A percentile compares a stretch with the other conserved stretches of the same genome.
phyloP scores from a whole-genome alignment of 2,113 vertebrate genomes.

The Mormyrus iriodes region DNA sequence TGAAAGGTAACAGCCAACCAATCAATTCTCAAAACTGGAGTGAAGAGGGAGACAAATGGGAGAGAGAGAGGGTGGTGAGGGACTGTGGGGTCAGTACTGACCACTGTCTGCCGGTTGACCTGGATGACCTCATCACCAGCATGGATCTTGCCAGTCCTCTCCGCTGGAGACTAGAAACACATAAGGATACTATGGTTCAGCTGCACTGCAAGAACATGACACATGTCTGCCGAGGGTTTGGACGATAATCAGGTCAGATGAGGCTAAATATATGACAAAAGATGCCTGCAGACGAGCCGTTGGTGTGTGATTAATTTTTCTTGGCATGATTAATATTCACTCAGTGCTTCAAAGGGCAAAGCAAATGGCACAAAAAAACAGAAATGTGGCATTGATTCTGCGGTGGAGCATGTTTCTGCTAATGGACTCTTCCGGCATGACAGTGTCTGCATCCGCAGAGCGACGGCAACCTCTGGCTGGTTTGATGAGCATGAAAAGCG shows the following conservation, averaged over 20 bases:
- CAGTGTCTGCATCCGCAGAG: not conserved
- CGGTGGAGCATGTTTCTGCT: not conserved
- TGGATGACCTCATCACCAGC: constrained; percentile 93
- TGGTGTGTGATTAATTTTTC: not conserved
- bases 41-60: not conserved
- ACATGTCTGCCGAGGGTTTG: not conserved
- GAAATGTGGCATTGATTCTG: not conserved
- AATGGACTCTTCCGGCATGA: not conserved
- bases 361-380: not conserved
- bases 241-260: not conserved
- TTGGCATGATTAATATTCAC: not conserved
- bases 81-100: constrained; percentile 52
- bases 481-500: not conserved
- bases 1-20: not conserved
- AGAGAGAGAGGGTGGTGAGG: not conserved
- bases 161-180: constrained; percentile 78
- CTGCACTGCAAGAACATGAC: not conserved
- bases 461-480: not conserved
- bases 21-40: not conserved
- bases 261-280: not conserved
- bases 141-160: constrained; percentile 88
- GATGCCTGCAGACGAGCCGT: not conserved
- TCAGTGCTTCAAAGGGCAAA: not conserved
- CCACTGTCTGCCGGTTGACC: constrained; percentile 91
- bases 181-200: constrained; percentile 15